A percentile compares a stretch with the other conserved stretches of the same genome.
These are phyloP conservation scores for Notolabrus celidotus DNA, from an alignment of 2,797 vertebrate species.

Conservation along the genomic window DNA sequence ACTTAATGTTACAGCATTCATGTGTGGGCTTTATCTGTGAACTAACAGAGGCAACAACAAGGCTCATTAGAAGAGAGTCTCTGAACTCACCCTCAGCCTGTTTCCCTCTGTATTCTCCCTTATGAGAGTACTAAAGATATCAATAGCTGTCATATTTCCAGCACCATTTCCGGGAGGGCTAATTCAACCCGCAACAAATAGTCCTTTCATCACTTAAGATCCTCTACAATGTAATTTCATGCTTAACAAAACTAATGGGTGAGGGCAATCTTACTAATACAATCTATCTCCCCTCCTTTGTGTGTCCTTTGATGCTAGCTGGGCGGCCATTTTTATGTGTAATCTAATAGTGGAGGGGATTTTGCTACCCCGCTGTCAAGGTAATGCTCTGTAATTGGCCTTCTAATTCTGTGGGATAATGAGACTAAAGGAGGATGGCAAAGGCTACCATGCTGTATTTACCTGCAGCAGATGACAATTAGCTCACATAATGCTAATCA, in stretches of 20 bases:
- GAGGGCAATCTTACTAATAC: conserved; percentile 13
- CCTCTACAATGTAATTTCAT: conserved; percentile 32
- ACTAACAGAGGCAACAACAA: not conserved
- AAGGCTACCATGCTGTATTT: conserved; percentile 64
- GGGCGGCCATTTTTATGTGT: conserved; percentile 44
- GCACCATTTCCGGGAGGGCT: conserved; percentile 13
- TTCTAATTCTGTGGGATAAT: conserved; percentile 74
- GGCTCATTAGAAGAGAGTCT: conserved; percentile 26
- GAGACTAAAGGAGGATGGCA: conserved; percentile 57
- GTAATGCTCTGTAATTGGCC: conserved; percentile 77
- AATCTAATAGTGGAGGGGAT: conserved; percentile 51
- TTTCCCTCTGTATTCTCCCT: not conserved
- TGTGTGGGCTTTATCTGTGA: conserved; percentile 10
- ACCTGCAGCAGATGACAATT: conserved; percentile 63
- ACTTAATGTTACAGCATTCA: not conserved
- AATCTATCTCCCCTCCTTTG: conserved; percentile 18
- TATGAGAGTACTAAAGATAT: conserved; percentile 11
- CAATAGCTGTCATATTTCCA: conserved; percentile 24
- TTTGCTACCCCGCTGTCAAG: conserved; percentile 58
- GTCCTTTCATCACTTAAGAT: conserved; percentile 38
- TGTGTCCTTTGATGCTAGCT: conserved; percentile 34
- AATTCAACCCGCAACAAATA: conserved; percentile 21
- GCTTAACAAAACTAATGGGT: conserved; percentile 48
- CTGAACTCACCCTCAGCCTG: conserved; percentile 6
- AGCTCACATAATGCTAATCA: conserved; percentile 53